Evolutionary conservation across 2,797 vertebrate genomes (phyloP), one percentile per base, ranked within the genome.

Genomic region (Semaprochilodus insignis): DNA sequence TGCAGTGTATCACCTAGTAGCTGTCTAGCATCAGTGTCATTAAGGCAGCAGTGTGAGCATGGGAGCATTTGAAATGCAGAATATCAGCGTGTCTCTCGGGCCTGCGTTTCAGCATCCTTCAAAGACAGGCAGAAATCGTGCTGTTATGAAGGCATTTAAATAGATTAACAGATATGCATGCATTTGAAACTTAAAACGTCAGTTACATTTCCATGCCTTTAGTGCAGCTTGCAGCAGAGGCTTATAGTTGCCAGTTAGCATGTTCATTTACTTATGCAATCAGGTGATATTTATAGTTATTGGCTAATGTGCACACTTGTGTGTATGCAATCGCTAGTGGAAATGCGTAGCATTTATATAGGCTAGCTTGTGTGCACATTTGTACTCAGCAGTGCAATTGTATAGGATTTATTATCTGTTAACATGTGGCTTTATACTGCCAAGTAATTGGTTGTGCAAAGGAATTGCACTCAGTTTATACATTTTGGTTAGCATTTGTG

Each of bases 41-140:
- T 69, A 86, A 65, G 77, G 74, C 77, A 70, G 75, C 78, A 80
- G 77, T 74, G 62, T 77, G 57, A 84, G 79, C 83, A 86, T 80
- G 60, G 57, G 81, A 75, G 77, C 83, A 83, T 85, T 85, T 83
- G 74, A 87, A 86, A 88, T 87, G 87, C 85, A 83, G 80, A 69
- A 81, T 88, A 81, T 83, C 75, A 62, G 48, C 59, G 36, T 59
- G 69, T 88, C 87, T 85, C 80, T 72, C 59, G 83, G 83, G 85
- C 66, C 82, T 85, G 69, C 72, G 79, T 82, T 81, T 84, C 77
- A 73, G 82, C 72, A 71, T 59, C 66, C 78, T 87, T 86, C 83
- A 87, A 85, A 87, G 83, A 57, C 78, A 78, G 80, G 72, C 80
- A 71, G 77, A 82, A 87, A 83, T 67, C 55, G 78, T 74, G 83